Evolutionary conservation across 2,797 vertebrate species (phyloP).

Genomic region (Eutrigla gurnardus): DNA sequence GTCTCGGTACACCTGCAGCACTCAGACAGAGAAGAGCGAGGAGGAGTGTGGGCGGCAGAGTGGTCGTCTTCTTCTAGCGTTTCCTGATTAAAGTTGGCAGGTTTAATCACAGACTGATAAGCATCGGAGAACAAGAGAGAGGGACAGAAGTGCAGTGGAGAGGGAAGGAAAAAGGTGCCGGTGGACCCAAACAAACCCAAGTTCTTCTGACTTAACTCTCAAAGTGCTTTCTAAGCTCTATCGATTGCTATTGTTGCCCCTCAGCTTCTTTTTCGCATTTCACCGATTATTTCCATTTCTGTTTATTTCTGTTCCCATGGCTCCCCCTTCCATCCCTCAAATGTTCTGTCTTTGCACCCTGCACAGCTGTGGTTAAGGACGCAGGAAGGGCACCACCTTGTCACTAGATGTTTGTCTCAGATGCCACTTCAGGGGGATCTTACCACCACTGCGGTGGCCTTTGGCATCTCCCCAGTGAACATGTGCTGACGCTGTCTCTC

Average conservation of each 20-base stretch:
- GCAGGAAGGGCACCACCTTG: constrained; percentile 75
- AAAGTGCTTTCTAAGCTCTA: constrained; percentile 16
- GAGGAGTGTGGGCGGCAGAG: constrained; percentile 45
- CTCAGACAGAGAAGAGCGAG: constrained; percentile 24
- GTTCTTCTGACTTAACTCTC: constrained; percentile 38
- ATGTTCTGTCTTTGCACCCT: constrained; percentile 37
- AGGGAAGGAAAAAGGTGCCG: constrained; percentile 13
- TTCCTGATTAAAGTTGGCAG: constrained; percentile 80
- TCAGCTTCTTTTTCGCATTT: constrained; percentile 19
- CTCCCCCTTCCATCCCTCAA: constrained; percentile 2
- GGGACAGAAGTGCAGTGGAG: constrained; percentile 28
- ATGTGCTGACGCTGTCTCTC: constrained; percentile 48
- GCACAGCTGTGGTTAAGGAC: constrained; percentile 65
- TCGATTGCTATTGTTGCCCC: constrained; percentile 5
- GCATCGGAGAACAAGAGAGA: constrained; percentile 44
- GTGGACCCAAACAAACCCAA: constrained; percentile 15
- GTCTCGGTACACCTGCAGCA: constrained; percentile 60
- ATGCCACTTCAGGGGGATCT: constrained; percentile 68
- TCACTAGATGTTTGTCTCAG: constrained; percentile 76
- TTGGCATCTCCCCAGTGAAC: constrained; percentile 67
- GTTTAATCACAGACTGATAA: constrained; percentile 76
- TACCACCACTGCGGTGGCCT: constrained; percentile 53
- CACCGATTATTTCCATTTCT: constrained; percentile 23
- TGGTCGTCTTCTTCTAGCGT: constrained; percentile 48
- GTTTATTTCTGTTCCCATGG: constrained; percentile 30